These are phyloP conservation scores for Macrosteles quadrilineatus DNA, from an alignment of 1,140 invertebrate species.

Conservation along the genomic window DNA sequence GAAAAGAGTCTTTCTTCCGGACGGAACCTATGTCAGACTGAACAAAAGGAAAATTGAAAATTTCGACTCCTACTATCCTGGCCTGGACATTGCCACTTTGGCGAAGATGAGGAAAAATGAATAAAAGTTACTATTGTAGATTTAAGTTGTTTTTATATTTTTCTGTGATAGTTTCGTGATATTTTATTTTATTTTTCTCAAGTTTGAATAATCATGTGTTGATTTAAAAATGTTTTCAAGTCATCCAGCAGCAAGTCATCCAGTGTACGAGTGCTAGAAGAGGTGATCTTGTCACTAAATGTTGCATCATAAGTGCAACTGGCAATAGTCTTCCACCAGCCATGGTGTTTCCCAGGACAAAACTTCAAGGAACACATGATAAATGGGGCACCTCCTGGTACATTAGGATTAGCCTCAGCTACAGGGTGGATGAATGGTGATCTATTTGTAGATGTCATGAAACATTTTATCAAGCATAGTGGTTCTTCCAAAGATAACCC, in stretches of 20 bases:
- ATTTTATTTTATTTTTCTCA: too few relatives aligned
- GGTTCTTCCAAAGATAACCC: conserved; percentile 42
- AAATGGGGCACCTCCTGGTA: conserved; percentile 41
- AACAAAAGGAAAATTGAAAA: too few relatives aligned
- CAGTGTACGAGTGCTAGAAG: conserved; percentile 28
- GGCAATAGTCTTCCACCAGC: too few relatives aligned
- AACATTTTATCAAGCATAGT: conserved; percentile 42
- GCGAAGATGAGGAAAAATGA: too few relatives aligned
- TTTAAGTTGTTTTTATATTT: too few relatives aligned
- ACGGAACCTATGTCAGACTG: too few relatives aligned
- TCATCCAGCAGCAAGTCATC: conserved; percentile 41
- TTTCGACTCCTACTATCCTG: too few relatives aligned
- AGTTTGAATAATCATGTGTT: too few relatives aligned
- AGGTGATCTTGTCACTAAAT: conserved; percentile 14
- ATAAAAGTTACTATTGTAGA: too few relatives aligned
- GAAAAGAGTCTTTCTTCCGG: too few relatives aligned
- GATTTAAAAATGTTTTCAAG: conserved; percentile 43
- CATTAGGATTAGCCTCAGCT: conserved; percentile 43
- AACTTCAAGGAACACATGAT: conserved; percentile 43
- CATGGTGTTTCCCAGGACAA: conserved; percentile 50
- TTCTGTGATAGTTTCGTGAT: too few relatives aligned
- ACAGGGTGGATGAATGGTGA: conserved; percentile 49
- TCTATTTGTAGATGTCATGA: conserved; percentile 37
- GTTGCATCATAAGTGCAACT: conserved; percentile 43
- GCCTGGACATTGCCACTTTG: too few relatives aligned